Base-by-base conservation (phyloP, 1,140 invertebrate genomes). In the Cydia amplana region DNA sequence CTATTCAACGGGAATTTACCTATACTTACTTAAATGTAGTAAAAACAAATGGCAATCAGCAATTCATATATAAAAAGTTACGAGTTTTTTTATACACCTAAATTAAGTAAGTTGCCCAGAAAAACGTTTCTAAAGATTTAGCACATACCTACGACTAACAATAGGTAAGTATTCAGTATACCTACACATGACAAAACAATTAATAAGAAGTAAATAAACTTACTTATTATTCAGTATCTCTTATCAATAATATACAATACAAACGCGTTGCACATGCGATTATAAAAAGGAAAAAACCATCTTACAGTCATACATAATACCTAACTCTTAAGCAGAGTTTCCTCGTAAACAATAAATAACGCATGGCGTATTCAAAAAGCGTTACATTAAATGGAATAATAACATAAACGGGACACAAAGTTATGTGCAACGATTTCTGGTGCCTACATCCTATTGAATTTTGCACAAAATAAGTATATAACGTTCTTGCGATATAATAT, bases 101-200 rank as follows among this genome's bases (percentile, higher is more conserved):
- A 6, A 36, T 36, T 36, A 36, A 36, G 7, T 36, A 36, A 40
- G 9, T 40, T 9, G 36, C 9, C 9, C 32, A 9, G 36, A 40
- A 40, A 40, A 9, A 40, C 36, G 9, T 40, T 40, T 40, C 9
- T 40, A 40, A 40, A 40, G 36, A 2, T 40, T 1, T 40, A 40
- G 36, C 6, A 32, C 0, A 7, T 40, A 40, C 36, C 0, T 40
- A 9, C 36, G 1, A 40, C 36, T 9, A 40, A 40, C 36, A 40
- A 40, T 10, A 40, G 36, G 7, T 40, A 9, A 40, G 32, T 40
- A 40, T 32, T 32, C 32, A 7, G 36, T 40, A 36, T 36, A 36
- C 32, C 32, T 36, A 40, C 7, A 40, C 80, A 79, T 76, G 9
- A 46, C 76, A 79, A 7, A 63, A n/a, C 9, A 64, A 74, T 74